These are phyloP conservation scores for Cephus cinctus DNA, from an alignment of 1,140 invertebrate species.

Conservation along the genomic window DNA sequence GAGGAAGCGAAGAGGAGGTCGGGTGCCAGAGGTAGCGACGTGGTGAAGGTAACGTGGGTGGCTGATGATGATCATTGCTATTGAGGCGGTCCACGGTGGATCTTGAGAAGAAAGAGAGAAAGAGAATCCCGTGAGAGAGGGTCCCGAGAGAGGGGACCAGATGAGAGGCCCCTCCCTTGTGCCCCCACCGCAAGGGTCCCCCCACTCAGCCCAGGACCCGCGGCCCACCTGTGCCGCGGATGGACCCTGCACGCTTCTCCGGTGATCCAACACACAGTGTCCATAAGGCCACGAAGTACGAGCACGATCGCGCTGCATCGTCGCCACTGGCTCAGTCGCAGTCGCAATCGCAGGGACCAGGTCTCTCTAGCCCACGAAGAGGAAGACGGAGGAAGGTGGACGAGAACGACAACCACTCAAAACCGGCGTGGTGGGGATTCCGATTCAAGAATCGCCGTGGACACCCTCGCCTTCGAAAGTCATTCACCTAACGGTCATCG, in stretches of 20 bases:
- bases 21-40: no score
- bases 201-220: constrained; percentile 30
- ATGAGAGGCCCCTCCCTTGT: not conserved
- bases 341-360: constrained; percentile 18
- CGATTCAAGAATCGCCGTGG: constrained; percentile 37
- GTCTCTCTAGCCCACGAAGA: not conserved
- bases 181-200: constrained; percentile 15
- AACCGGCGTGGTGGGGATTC: constrained; percentile 23
- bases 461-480: constrained; percentile 39
- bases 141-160: no score
- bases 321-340: constrained; percentile 9
- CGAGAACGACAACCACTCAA: constrained; percentile 22
- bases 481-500: constrained; percentile 49
- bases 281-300: constrained; percentile 39
- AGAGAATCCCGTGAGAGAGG: no score
- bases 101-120: no score
- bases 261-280: constrained; percentile 35
- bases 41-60: no score
- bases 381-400: constrained; percentile 13
- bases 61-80: no score
- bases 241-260: constrained; percentile 42
- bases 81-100: no score
- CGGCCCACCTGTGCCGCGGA: constrained; percentile 44
- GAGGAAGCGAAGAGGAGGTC: no score
- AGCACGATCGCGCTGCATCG: constrained; percentile 1